Conservation (phyloP, 2,888 invertebrate genomes). For the Sthenelais limicola region DNA sequence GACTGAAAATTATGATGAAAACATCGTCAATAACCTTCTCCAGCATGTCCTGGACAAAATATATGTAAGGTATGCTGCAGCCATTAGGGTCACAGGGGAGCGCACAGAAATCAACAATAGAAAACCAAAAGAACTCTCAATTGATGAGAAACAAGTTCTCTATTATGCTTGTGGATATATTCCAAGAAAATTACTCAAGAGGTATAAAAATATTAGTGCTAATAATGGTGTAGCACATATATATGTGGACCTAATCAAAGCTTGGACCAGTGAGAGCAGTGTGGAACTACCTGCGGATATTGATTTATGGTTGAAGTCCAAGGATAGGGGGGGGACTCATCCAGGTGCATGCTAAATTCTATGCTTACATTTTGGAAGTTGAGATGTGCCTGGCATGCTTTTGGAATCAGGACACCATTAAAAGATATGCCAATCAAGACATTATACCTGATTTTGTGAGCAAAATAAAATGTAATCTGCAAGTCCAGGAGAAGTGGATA, state of each 20-base stretch:
- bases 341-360: slow-evolving; percentile 4
- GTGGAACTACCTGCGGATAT: slow-evolving; percentile 3
- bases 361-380: background rate
- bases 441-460: background rate
- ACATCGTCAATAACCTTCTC: background rate
- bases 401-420: background rate
- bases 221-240: background rate
- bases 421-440: background rate
- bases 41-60: background rate
- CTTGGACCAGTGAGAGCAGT: background rate
- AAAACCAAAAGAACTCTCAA: background rate
- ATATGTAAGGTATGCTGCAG: background rate
- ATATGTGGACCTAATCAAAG: background rate
- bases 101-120: background rate
- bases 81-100: background rate
- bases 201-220: background rate
- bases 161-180: slow-evolving; percentile 17
- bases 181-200: background rate
- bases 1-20: too few relatives aligned
- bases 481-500: background rate
- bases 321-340: slow-evolving; percentile 9
- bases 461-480: background rate
- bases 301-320: background rate
- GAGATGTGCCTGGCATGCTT: background rate
- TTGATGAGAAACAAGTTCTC: background rate